phyloP scores from a whole-genome alignment of 1,140 invertebrate genomes.

The Nomia melanderi region DNA sequence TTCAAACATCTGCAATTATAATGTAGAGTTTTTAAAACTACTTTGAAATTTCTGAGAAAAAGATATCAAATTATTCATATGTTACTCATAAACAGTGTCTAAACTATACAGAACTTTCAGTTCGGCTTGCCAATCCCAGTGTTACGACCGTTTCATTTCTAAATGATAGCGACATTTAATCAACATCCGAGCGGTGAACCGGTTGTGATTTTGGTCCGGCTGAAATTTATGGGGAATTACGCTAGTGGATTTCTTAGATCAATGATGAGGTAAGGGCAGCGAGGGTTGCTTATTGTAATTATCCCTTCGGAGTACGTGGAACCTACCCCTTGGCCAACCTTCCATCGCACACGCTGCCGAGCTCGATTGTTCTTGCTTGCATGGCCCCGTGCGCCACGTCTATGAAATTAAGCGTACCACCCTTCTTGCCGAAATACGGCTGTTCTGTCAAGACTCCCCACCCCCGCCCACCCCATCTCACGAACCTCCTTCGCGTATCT shows the following conservation, averaged over 20 bases:
- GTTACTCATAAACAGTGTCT: too few relatives aligned
- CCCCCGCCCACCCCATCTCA: not conserved
- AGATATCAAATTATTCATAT: too few relatives aligned
- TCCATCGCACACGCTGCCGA: slow-evolving; percentile 62
- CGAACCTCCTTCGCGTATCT: slow-evolving; percentile 39
- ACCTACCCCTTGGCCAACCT: slow-evolving; percentile 60
- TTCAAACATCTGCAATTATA: too few relatives aligned
- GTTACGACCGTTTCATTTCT: not conserved
- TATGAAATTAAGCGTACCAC: slow-evolving; percentile 69
- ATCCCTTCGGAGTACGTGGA: slow-evolving; percentile 62
- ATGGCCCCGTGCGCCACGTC: slow-evolving; percentile 62
- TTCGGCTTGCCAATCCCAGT: too few relatives aligned
- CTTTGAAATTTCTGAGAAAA: too few relatives aligned
- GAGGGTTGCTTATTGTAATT: slow-evolving; percentile 68
- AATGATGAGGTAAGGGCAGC: slow-evolving; percentile 59
- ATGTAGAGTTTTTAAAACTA: too few relatives aligned
- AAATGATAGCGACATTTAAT: not conserved
- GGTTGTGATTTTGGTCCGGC: not conserved
- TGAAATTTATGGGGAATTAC: slow-evolving; percentile 53
- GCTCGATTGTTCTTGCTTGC: slow-evolving; percentile 68
- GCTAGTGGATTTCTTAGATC: slow-evolving; percentile 63
- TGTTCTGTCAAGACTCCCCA: slow-evolving; percentile 59
- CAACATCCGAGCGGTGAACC: not conserved
- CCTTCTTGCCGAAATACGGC: slow-evolving; percentile 65
- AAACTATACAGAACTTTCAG: too few relatives aligned